Evolutionary conservation across 2,113 vertebrate genomes (phyloP).

Genomic region (Picathartes gymnocephalus): DNA sequence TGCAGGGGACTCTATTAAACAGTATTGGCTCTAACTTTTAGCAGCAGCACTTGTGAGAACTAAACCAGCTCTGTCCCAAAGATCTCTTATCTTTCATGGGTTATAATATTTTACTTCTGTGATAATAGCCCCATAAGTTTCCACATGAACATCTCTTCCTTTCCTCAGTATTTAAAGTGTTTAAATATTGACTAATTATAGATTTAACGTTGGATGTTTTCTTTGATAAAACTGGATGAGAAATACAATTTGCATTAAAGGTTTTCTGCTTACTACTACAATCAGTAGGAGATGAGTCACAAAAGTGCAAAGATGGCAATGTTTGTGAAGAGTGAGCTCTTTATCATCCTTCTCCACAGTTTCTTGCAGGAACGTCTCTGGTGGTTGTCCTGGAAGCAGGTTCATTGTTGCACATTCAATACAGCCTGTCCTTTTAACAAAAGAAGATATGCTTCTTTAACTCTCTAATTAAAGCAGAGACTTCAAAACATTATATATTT

Average conservation of each 20-base stretch:
- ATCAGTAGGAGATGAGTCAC: constrained; percentile 1
- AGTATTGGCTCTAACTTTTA: background rate
- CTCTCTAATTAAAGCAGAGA: constrained; percentile 70
- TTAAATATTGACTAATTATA: background rate
- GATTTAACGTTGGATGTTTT: background rate
- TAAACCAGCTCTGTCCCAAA: background rate
- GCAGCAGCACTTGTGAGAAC: background rate
- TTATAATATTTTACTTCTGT: background rate
- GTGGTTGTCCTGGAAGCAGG: constrained; percentile 57
- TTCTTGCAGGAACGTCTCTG: constrained; percentile 22
- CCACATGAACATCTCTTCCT: background rate
- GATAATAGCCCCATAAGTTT: background rate
- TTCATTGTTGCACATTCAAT: constrained; percentile 61
- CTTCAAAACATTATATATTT: constrained; percentile 40
- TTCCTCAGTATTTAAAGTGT: background rate
- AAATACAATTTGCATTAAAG: constrained; percentile 35
- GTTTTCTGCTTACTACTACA: constrained; percentile 4
- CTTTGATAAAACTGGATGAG: background rate
- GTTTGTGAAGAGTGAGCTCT: constrained; percentile 35
- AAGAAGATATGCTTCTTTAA: constrained; percentile 62
- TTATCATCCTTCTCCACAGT: constrained; percentile 64
- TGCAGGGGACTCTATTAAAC: constrained; percentile 22
- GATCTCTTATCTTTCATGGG: background rate
- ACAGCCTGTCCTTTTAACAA: constrained; percentile 56
- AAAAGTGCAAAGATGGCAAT: constrained; percentile 27